Base-by-base conservation (phyloP, 2,113 vertebrate genomes). In the Chaetodon auriga region DNA sequence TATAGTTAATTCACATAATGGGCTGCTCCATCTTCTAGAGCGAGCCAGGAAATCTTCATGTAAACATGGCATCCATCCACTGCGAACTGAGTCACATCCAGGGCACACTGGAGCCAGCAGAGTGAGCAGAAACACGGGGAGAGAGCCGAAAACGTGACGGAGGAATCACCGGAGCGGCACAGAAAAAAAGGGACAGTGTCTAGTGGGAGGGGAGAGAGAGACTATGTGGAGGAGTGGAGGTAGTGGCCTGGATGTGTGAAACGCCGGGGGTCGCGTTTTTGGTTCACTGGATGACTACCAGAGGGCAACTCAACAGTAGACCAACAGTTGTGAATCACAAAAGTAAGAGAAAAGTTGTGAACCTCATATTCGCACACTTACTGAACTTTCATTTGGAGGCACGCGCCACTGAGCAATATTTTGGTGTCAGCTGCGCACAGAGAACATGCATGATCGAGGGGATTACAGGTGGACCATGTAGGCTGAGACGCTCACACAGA, bases 161-260 rank as follows among this genome's bases (percentile, higher is more conserved):
- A 79, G 79, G 83, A 87, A 87, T 90, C 90, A 93, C 66, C 65
- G 63, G 81, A 91, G 85, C 80, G 77, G 81, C 84, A 93, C 80
- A 85, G 89, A 87, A 43, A 36, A 36, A 75, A 84, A 71, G 68
- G 80, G 60, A 78, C 46, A 77, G 83, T 85, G 89, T 90, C 38
- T 62, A 83, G 89, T 89, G 88, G 88, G 89, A 89, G 90, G 88
- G 62, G 82, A 78, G 76, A 63, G 87, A 63, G 74, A 66, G 69
- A 53, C 51, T 61, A 23, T 84, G 62, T 36, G 61, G 51, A 78
- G 51, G 76, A 84, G 73, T 75, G 66, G 69, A 86, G 68, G 78
- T 81, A 84, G 81, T 86, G 91, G 93, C 89, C 92, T 93, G 55
- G 51, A 84, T 90, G 92, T 83, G 92, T 89, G 90, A 91, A 93